These are phyloP conservation scores for Vulpes vulpes DNA, from an alignment of 2,113 vertebrate genomes.

Conservation along the genomic window DNA sequence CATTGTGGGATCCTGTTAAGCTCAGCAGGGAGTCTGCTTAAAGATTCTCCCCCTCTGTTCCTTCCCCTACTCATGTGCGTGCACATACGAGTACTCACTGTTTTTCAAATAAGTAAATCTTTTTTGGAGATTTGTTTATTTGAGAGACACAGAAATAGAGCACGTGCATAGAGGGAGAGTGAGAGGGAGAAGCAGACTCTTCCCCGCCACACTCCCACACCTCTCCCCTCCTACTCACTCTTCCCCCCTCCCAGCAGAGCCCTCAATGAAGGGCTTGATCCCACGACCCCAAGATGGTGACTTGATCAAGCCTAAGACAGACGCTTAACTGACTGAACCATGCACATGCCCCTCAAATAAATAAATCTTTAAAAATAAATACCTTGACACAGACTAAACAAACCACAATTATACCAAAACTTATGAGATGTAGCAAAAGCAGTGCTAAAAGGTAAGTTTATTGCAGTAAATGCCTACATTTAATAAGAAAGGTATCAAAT, in stretches of 20 bases:
- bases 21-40: background rate
- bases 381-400: background rate
- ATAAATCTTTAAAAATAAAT: background rate
- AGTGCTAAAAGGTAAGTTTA: background rate
- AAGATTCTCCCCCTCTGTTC: background rate
- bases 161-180: background rate
- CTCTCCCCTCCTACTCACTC: no score
- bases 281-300: background rate
- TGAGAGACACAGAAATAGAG: background rate
- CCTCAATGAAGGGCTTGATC: background rate
- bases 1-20: background rate
- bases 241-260: fast-evolving
- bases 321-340: background rate
- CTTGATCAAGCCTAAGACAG: background rate
- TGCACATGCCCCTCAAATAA: background rate
- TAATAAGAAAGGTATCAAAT: background rate
- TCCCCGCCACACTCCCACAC: no score
- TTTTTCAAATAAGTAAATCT: background rate
- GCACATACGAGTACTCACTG: background rate
- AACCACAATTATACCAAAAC: background rate
- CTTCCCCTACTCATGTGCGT: background rate
- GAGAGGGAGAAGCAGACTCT: background rate
- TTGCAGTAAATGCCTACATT: background rate
- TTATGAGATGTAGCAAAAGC: background rate
- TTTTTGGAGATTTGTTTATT: background rate